Conservation (phyloP, 2,888 invertebrate genomes). For the Bimastos eiseni region DNA sequence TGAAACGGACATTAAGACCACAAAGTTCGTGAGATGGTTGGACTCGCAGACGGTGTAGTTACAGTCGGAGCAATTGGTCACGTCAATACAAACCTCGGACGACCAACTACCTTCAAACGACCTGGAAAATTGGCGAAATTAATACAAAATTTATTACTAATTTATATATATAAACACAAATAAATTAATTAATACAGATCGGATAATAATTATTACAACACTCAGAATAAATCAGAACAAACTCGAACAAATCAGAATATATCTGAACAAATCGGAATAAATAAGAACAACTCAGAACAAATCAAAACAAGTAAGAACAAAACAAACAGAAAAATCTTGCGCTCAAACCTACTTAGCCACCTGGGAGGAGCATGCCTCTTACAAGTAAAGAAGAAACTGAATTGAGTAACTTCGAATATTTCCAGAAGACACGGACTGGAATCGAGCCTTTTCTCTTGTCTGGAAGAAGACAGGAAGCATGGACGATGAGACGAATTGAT, state of each 20-base stretch:
- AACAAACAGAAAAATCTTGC: too few relatives aligned
- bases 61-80: conserved; percentile 44
- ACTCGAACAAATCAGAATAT: too few relatives aligned
- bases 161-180: too few relatives aligned
- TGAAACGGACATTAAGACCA: conserved; percentile 52
- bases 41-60: conserved; percentile 56
- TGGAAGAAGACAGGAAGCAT: conserved; percentile 26
- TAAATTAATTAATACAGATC: too few relatives aligned
- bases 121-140: conserved; percentile 29
- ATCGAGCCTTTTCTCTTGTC: conserved; percentile 38
- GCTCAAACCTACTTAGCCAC: too few relatives aligned
- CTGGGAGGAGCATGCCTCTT: too few relatives aligned
- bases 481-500: too few relatives aligned
- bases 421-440: conserved; percentile 49
- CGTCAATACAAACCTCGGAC: conserved; percentile 37
- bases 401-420: conserved; percentile 39
- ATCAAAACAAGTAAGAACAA: too few relatives aligned
- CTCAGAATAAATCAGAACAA: too few relatives aligned
- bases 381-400: background rate
- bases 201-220: too few relatives aligned
- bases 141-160: background rate
- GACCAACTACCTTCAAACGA: conserved; percentile 42
- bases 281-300: too few relatives aligned
- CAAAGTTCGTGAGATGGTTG: conserved; percentile 61
- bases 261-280: too few relatives aligned